Evolutionary conservation across 2,113 vertebrate genomes (phyloP).

Genomic region (Serilophus lunatus): DNA sequence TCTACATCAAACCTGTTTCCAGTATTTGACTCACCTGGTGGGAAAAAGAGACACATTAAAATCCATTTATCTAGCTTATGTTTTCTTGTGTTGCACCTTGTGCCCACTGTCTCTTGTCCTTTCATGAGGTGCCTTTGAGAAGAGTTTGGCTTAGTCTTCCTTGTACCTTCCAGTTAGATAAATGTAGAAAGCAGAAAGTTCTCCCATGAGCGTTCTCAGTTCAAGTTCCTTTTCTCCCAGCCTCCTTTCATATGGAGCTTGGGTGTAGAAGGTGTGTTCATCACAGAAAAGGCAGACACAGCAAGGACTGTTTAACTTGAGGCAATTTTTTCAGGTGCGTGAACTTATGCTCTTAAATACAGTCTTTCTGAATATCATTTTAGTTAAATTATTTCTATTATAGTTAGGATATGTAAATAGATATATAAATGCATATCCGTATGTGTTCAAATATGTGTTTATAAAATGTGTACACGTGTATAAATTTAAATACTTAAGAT

Average conservation of each 20-base stretch:
- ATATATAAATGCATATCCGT: background rate
- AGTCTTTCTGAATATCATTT: background rate
- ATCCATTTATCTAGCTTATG: background rate
- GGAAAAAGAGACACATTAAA: background rate
- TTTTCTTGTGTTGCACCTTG: background rate
- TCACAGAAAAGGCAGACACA: background rate
- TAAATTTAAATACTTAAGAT: background rate
- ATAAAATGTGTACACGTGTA: background rate
- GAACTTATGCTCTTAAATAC: background rate
- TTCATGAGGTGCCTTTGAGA: background rate
- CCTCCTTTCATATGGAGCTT: rapidly evolving
- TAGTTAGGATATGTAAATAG: background rate
- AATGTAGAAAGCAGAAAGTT: background rate
- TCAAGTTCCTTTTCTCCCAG: background rate
- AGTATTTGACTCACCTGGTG: background rate
- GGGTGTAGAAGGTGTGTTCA: background rate
- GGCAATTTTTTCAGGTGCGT: background rate
- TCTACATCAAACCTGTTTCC: background rate
- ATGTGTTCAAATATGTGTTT: background rate
- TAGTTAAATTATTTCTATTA: background rate
- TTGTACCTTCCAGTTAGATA: background rate
- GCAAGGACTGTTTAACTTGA: background rate
- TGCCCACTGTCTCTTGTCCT: background rate
- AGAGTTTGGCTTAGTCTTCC: background rate
- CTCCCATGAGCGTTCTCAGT: background rate